Conservation (phyloP, 2,888 invertebrate species). For the Bimastos eiseni region DNA sequence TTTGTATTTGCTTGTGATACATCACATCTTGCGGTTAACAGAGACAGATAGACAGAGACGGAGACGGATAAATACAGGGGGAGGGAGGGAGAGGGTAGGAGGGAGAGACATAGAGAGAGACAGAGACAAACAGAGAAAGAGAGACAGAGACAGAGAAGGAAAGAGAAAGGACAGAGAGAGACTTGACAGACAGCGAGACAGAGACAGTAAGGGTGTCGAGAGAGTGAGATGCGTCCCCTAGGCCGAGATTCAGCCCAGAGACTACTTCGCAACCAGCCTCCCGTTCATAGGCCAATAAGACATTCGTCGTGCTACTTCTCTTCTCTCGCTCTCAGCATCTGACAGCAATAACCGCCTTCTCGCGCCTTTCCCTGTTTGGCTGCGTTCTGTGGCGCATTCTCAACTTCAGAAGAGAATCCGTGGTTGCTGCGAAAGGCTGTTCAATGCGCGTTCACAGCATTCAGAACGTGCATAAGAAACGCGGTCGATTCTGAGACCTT, state of each 20-base stretch:
- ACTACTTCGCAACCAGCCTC: neutral
- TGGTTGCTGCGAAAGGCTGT: neutral
- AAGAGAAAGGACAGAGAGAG: neutral
- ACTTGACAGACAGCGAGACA: neutral
- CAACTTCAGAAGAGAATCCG: neutral
- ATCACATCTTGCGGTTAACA: no score
- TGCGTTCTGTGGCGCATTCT: neutral
- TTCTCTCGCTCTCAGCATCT: neutral
- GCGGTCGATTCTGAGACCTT: neutral
- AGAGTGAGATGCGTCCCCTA: neutral
- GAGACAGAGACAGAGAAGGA: neutral
- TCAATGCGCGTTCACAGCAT: neutral
- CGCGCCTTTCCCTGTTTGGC: neutral
- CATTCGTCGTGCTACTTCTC: neutral
- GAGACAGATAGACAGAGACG: no score
- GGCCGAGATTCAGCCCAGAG: neutral
- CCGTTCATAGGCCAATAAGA: no score
- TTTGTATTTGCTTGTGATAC: no score
- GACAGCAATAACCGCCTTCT: neutral
- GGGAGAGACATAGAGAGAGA: no score
- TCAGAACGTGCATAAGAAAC: neutral
- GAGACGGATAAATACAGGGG: no score
- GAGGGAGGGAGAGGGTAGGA: no score
- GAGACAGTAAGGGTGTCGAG: neutral
- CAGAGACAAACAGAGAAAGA: neutral